Base-by-base conservation (phyloP, 2,888 invertebrate species). In the Calephelis perditalis region DNA sequence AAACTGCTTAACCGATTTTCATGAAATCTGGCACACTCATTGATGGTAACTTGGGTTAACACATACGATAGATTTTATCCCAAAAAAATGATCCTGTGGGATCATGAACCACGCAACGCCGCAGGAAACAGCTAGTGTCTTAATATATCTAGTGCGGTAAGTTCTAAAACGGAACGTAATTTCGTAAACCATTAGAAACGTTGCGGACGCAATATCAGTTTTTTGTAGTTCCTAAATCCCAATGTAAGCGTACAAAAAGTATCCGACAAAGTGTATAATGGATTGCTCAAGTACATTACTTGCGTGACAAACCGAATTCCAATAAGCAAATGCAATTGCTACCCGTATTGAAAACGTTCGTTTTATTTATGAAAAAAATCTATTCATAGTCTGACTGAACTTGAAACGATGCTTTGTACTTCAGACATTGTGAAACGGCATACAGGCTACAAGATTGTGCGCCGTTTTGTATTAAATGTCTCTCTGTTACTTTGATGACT, bases 251-350 rank as follows among this genome's bases (percentile, higher is more conserved):
- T 15, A 52, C 60, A 60, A 64, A 56, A 62, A 65, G 64, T 64
- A 64, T 56, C 61, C 68, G 62, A 57, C 58, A 55, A 59, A 57
- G 56, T 57, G 60, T 49, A 59, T 60, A 57, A 71, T 67, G 63
- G 36, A 70, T 77, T 84, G 74, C 76, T 74, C 69, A 79, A 84
- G 36, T 35, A 54, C 54, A 5, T 54, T 66, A 73, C 71, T 82
- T 76, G 82, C 84, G 79, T 85, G 83, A 84, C 82, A 76, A 71
- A 76, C 70, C 73, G 63, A 64, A 70, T 78, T 75, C 75, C 75
- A 73, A 74, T 74, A 70, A 72, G 66, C 64, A 64, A 65, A 75
- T 69, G 63, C 68, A 70, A 76, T 73, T 68, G 70, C 72, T 81
- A 82, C 78, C 81, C 74, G 70, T 67, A 71, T 70, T 73, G 71